These are phyloP conservation scores for Laticauda laticaudata DNA, from an alignment of 2,113 vertebrate species.

Conservation along the genomic window DNA sequence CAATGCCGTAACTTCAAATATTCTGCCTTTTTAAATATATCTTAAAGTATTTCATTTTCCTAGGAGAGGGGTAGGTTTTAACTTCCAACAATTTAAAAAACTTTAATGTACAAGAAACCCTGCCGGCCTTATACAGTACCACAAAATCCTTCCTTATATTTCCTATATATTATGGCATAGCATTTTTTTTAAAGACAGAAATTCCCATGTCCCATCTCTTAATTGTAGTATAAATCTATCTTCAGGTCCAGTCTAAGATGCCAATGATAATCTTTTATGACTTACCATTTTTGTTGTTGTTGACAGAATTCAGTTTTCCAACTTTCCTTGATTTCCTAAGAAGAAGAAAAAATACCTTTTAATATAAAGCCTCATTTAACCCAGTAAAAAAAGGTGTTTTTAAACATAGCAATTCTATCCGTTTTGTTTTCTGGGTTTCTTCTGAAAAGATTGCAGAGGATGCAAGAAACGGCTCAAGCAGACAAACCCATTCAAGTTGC, in stretches of 20 bases:
- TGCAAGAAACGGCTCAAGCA: not conserved
- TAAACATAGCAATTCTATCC: not conserved
- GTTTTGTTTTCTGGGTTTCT: not conserved
- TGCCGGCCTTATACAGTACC: not conserved
- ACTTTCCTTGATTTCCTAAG: conserved; percentile 39
- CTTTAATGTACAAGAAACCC: not conserved
- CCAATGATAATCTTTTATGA: conserved; percentile 1
- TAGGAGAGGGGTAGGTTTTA: no score
- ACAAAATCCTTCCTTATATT: not conserved
- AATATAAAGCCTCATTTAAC: not conserved
- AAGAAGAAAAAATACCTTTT: not conserved
- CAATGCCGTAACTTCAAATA: no score
- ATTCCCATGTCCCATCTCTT: not conserved
- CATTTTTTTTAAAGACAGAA: not conserved
- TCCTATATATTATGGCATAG: not conserved
- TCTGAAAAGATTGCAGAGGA: not conserved
- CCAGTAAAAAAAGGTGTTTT: not conserved
- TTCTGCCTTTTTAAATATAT: no score
- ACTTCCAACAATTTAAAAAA: not conserved
- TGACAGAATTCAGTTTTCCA: conserved; percentile 46
- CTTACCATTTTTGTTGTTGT: conserved; percentile 64
- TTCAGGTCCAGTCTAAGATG: not conserved
- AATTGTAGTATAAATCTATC: not conserved
- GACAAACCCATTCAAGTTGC: not conserved
- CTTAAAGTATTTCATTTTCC: no score